Conservation (phyloP, 2,113 vertebrate species). For the Phyllostomus discolor region DNA sequence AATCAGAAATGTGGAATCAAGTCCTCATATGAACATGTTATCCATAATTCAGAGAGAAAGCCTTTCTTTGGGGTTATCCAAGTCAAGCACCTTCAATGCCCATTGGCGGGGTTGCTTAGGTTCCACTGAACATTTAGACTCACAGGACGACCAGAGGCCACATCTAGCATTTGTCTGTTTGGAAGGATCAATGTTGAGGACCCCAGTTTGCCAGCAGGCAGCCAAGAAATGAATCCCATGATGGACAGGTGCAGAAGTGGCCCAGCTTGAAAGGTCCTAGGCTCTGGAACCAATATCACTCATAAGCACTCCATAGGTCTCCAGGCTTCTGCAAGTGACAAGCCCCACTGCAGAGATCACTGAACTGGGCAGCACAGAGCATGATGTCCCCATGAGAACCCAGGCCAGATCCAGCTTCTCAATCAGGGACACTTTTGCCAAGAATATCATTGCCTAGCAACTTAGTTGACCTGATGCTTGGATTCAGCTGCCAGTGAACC, state of each 20-base stretch:
- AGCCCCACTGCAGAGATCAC: too few species aligned
- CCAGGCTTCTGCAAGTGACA: background rate
- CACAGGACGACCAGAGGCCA: background rate
- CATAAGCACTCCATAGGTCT: background rate
- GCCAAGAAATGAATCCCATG: background rate
- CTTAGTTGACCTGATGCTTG: background rate
- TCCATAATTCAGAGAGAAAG: background rate
- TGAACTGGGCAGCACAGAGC: background rate
- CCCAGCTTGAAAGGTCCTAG: background rate
- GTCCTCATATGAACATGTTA: background rate
- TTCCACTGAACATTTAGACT: background rate
- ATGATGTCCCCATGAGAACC: background rate
- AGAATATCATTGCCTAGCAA: background rate
- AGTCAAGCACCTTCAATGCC: fast-evolving
- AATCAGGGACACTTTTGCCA: background rate
- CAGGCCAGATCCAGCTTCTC: background rate
- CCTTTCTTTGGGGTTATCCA: too few species aligned
- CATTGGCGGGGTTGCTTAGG: fast-evolving
- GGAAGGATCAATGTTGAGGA: background rate
- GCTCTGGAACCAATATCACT: fast-evolving
- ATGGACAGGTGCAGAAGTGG: background rate
- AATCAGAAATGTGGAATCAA: background rate
- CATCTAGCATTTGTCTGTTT: background rate
- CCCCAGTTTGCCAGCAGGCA: background rate
- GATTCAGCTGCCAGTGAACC: background rate